A percentile compares a stretch with the other conserved stretches of the same genome.
Conservation (phyloP, 1,140 invertebrate genomes). For the Drosophila bifasciata region DNA sequence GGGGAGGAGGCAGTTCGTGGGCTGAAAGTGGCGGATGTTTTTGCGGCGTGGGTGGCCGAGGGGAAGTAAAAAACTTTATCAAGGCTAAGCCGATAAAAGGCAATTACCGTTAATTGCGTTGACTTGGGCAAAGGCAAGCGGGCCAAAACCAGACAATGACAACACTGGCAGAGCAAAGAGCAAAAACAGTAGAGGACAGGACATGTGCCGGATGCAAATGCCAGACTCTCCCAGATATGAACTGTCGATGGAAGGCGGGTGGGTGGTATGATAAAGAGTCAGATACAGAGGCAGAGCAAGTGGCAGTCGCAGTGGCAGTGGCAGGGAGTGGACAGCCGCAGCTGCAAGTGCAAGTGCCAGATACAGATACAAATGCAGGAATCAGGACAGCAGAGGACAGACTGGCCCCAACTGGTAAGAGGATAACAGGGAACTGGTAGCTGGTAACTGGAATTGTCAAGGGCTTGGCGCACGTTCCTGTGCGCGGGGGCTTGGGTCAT, state of each 20-base stretch:
- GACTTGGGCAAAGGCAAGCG: slow-evolving; percentile 56
- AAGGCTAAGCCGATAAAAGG: slow-evolving; percentile 82
- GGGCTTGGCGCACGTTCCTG: slow-evolving; percentile 31
- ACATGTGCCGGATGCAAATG: slow-evolving; percentile 74
- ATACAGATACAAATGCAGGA: slow-evolving; percentile 21
- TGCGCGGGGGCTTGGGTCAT: slow-evolving; percentile 46
- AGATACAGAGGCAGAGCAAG: slow-evolving; percentile 17
- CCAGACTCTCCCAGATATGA: slow-evolving; percentile 60
- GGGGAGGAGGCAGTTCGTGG: not conserved
- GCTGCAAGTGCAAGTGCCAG: slow-evolving; percentile 28
- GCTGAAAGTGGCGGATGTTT: not conserved
- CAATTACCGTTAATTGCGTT: slow-evolving; percentile 82
- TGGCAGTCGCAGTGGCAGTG: too few species aligned
- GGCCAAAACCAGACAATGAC: slow-evolving; percentile 55
- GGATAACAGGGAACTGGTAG: too few species aligned
- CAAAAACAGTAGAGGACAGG: slow-evolving; percentile 5
- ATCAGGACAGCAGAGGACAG: too few species aligned
- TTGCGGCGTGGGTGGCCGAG: slow-evolving; percentile 3
- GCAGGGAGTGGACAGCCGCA: too few species aligned
- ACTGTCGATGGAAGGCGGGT: slow-evolving; percentile 44
- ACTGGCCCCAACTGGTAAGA: too few species aligned
- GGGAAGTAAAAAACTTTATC: slow-evolving; percentile 68
- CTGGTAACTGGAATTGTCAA: slow-evolving; percentile 29
- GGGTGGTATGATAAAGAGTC: slow-evolving; percentile 36
- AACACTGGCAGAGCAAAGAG: slow-evolving; percentile 47